A percentile compares a stretch with the other conserved stretches of the same genome.
These are phyloP conservation scores for Lymantria dispar DNA, from an alignment of 2,888 invertebrate species.

Conservation along the genomic window DNA sequence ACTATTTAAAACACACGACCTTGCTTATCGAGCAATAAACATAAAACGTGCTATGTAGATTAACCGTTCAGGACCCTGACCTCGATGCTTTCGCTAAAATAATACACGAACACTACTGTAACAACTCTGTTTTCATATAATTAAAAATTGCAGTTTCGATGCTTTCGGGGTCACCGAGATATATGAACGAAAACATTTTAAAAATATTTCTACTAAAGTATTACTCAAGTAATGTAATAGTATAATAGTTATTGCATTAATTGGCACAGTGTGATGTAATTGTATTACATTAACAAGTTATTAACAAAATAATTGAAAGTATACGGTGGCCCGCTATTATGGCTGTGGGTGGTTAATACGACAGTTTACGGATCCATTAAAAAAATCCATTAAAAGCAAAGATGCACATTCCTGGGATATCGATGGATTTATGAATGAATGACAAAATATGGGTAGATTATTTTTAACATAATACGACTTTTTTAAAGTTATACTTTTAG, in stretches of 20 bases:
- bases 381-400: too few relatives aligned
- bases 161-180: constrained; percentile 5
- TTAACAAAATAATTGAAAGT: too few relatives aligned
- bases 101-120: background rate
- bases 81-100: constrained; percentile 36
- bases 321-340: too few relatives aligned
- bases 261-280: background rate
- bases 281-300: too few relatives aligned
- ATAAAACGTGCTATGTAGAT: constrained; percentile 28
- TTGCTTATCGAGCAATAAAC: constrained; percentile 17
- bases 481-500: too few relatives aligned
- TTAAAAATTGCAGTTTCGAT: constrained; percentile 4
- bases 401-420: too few relatives aligned
- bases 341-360: too few relatives aligned
- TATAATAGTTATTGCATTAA: background rate
- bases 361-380: too few relatives aligned
- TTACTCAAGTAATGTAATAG: background rate
- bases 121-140: constrained; percentile 1
- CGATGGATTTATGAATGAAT: too few relatives aligned
- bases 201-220: background rate
- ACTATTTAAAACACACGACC: background rate
- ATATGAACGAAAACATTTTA: background rate
- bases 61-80: constrained; percentile 32
- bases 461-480: too few relatives aligned
- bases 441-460: too few relatives aligned